phyloP scores from a whole-genome alignment of 2,888 invertebrate species.

The Mesoligia furuncula region DNA sequence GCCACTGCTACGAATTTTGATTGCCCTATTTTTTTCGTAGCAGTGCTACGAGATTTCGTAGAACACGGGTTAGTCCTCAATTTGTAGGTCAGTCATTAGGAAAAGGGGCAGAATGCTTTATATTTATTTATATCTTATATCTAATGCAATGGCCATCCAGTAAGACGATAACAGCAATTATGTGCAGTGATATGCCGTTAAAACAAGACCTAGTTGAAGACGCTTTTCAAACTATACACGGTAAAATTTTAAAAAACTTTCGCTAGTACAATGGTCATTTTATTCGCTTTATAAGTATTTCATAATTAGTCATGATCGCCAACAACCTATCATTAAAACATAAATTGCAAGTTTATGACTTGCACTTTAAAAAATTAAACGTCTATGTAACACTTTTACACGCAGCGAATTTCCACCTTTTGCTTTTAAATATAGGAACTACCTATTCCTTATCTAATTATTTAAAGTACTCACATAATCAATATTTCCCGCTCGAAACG shows the following conservation, averaged over 20 bases:
- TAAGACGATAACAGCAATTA: neutral
- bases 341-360: neutral
- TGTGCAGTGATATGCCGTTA: neutral
- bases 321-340: neutral
- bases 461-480: slow-evolving; percentile 82
- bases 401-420: neutral
- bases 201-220: neutral
- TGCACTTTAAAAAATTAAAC: neutral
- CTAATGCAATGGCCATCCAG: neutral
- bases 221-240: neutral
- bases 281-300: neutral
- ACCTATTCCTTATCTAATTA: neutral
- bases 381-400: neutral
- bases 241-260: neutral
- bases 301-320: neutral
- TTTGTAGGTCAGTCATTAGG: slow-evolving; percentile 1
- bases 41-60: slow-evolving; percentile 36
- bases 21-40: slow-evolving; percentile 28
- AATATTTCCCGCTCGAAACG: slow-evolving; percentile 79
- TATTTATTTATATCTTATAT: neutral
- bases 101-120: neutral
- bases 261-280: no score
- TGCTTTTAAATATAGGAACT: neutral
- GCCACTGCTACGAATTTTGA: slow-evolving; percentile 34
- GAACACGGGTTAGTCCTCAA: neutral